Conservation (phyloP, 2,113 vertebrate genomes). For the Periophthalmus modestus region DNA sequence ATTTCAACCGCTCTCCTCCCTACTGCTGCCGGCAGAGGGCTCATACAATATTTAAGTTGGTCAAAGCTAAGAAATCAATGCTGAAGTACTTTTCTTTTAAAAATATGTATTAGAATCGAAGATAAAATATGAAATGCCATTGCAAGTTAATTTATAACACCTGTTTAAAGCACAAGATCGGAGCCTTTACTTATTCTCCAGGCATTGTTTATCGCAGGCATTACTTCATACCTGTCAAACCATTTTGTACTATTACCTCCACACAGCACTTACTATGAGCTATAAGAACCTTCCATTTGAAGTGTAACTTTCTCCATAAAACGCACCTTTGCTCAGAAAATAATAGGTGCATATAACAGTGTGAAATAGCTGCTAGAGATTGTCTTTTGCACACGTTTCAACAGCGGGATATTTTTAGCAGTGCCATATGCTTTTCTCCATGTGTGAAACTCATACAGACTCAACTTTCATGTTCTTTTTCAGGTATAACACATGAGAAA, state of each 20-base stretch:
- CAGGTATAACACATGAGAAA: background rate
- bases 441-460: background rate
- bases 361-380: background rate
- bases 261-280: background rate
- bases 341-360: background rate
- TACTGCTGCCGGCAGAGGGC: too few species aligned
- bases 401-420: background rate
- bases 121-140: too few species aligned
- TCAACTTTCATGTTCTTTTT: background rate
- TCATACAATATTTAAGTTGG: too few species aligned
- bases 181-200: slow-evolving; percentile 28
- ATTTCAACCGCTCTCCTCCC: too few species aligned
- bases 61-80: too few species aligned
- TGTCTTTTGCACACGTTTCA: background rate
- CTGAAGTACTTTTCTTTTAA: too few species aligned
- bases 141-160: too few species aligned
- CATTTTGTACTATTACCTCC: background rate
- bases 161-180: too few species aligned
- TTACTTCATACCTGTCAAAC: background rate
- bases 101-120: too few species aligned
- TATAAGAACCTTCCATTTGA: background rate
- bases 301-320: background rate
- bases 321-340: background rate
- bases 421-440: background rate
- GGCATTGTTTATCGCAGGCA: background rate